A percentile compares a stretch with the other conserved stretches of the same genome.
phyloP scores from a whole-genome alignment of 2,113 vertebrate species.

The Tupaia chinensis region DNA sequence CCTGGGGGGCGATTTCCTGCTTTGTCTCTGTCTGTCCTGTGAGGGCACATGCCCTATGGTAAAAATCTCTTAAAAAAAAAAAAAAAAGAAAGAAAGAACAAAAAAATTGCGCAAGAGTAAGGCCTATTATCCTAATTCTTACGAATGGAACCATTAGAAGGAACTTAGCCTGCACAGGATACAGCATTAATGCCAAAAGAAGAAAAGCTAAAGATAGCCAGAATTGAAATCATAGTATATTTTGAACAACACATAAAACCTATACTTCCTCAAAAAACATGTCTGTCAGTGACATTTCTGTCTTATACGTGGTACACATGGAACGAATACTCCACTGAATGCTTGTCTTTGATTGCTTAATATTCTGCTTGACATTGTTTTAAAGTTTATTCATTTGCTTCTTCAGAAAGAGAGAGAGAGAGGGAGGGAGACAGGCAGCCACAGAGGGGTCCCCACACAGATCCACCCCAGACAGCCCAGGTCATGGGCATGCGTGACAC shows the following conservation, averaged over 20 bases:
- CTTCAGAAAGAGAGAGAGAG: no score
- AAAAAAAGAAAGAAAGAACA: no score
- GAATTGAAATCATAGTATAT: background rate
- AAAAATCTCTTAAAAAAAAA: no score
- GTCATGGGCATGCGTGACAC: no score
- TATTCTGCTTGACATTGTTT: background rate
- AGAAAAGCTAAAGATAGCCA: background rate
- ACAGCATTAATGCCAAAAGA: background rate
- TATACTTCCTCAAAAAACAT: background rate
- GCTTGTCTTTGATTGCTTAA: background rate
- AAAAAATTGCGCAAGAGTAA: no score
- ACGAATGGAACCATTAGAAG: background rate
- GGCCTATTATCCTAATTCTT: background rate
- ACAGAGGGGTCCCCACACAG: no score
- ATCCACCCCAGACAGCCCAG: no score
- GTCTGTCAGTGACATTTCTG: background rate
- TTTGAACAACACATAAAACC: background rate
- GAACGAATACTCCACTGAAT: background rate
- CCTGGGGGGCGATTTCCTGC: no score
- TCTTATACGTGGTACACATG: background rate
- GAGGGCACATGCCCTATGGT: no score
- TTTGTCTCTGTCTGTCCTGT: no score
- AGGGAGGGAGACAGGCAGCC: no score
- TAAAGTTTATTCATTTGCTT: no score
- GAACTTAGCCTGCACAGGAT: background rate